Evolutionary conservation across 92 coral and sea anemone species (phyloP).

Genomic region (Meandrina meandrites): DNA sequence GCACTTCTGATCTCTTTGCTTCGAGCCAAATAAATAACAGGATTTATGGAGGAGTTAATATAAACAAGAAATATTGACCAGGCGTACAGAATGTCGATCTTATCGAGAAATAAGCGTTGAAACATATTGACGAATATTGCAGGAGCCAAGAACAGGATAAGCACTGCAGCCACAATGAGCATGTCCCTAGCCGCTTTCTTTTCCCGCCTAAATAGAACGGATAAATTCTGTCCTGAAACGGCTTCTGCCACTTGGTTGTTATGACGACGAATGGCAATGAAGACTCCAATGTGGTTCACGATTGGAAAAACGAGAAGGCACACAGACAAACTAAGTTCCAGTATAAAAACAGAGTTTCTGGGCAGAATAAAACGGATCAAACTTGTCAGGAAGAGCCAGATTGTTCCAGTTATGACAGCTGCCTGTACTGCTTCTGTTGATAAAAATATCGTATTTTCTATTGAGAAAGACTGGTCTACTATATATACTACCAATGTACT

Average conservation of each 20-base stretch:
- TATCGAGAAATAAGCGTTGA: background rate
- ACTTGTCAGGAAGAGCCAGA: background rate
- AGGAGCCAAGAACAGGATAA: background rate
- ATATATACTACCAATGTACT: too few species aligned
- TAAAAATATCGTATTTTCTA: background rate
- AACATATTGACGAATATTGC: background rate
- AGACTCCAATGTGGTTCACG: constrained; percentile 5
- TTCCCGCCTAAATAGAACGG: constrained; percentile 6
- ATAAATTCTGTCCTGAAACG: background rate
- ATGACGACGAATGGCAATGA: constrained; percentile 19
- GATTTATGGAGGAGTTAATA: too few species aligned
- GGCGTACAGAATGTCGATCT: background rate
- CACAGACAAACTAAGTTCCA: background rate
- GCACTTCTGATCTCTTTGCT: too few species aligned
- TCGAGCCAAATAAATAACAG: too few species aligned
- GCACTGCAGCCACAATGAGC: background rate
- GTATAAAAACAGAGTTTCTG: background rate
- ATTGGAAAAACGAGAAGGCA: background rate
- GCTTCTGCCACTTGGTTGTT: constrained; percentile 5
- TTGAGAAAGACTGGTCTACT: too few species aligned
- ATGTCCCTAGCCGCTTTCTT: constrained; percentile 4
- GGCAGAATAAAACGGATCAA: background rate
- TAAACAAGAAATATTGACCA: background rate
- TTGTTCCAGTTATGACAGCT: background rate
- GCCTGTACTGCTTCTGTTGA: background rate